phyloP scores from a whole-genome alignment of 64 coral and sea anemone genomes.

The Stichodactyla helianthus region DNA sequence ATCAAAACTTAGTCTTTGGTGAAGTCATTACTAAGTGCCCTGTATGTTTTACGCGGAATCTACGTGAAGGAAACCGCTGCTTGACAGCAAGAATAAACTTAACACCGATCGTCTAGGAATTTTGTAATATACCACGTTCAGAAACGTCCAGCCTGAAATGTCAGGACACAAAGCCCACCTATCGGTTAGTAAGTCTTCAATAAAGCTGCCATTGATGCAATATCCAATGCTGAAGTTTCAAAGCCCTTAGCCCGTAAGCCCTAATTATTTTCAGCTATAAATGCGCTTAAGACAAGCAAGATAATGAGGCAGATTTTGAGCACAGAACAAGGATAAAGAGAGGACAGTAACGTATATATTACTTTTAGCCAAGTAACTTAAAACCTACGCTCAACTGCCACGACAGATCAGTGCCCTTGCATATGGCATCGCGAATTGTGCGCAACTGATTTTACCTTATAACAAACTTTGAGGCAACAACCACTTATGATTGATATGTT shows the following conservation, averaged over 20 bases:
- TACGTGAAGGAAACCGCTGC: not conserved
- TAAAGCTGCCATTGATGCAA: conserved; percentile 16
- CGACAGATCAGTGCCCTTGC: conserved; percentile 26
- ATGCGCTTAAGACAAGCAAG: not conserved
- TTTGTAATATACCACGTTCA: conserved; percentile 7
- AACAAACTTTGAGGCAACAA: not conserved
- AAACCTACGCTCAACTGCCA: conserved; percentile 35
- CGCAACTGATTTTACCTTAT: conserved; percentile 11
- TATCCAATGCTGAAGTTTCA: not conserved
- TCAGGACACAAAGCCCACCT: conserved; percentile 19
- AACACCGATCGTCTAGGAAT: conserved; percentile 6
- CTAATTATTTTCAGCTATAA: not conserved
- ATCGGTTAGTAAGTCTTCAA: not conserved
- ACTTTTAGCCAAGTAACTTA: conserved; percentile 27
- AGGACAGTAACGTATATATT: conserved; percentile 4
- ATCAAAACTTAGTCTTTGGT: not conserved
- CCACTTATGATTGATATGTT: conserved; percentile 9
- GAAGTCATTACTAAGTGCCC: not conserved
- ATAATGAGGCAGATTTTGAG: not conserved
- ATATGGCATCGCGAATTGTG: conserved; percentile 1
- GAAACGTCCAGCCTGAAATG: conserved; percentile 6
- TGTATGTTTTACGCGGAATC: not conserved
- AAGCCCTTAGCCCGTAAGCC: not conserved
- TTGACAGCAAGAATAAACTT: not conserved
- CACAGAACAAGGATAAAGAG: not conserved